Evolutionary conservation across 2,888 invertebrate species (phyloP), one percentile per base, ranked within the genome.

Genomic region (Drosophila acutilabella): DNA sequence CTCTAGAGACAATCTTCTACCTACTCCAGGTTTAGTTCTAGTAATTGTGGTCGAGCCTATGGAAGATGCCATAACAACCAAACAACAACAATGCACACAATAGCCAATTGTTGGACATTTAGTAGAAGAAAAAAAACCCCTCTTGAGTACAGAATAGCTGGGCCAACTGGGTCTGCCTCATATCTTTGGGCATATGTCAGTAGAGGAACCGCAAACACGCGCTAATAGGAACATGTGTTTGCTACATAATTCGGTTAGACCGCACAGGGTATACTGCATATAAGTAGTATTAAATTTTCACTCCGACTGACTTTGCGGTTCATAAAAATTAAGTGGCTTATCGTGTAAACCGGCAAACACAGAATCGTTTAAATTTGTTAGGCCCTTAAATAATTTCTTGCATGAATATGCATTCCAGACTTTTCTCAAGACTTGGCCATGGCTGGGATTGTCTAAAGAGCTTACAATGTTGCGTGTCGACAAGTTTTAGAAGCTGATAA

Each of bases 141-240:
- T 66, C 74, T 64, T 50, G 69, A 82, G 86, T 57, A 71, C 60
- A 78, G 80, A 82, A 88, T 85, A 66, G 68, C 74, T 80, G 72
- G 58, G 58, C 44, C 50, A 62, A 62, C 53, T 70, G 84, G 67
- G 80, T 41, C 47, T 62, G 62, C 60, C 60, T 59, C 14, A 71
- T 59, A 61, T 58, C 57, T 71, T 23, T 52, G 20, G 44, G 23
- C 38, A 54, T 70, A 50, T 71, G 65, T 61, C 45, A 51, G 75
- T 0, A 20, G 47, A 61, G 82, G 62, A 80, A 79, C 80, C 79
- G 56, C 80, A 87, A 30, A 78, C 86, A 83, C 88, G 89, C 89
- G 88, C 85, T 89, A 90, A 90, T 90, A 85, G 85, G 89, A 90
- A 89, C 89, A 89, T 80, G 74, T 89, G 81, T 89, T 78, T 73